phyloP scores from a whole-genome alignment of 1,140 invertebrate species.

The Palaemon carinicauda region DNA sequence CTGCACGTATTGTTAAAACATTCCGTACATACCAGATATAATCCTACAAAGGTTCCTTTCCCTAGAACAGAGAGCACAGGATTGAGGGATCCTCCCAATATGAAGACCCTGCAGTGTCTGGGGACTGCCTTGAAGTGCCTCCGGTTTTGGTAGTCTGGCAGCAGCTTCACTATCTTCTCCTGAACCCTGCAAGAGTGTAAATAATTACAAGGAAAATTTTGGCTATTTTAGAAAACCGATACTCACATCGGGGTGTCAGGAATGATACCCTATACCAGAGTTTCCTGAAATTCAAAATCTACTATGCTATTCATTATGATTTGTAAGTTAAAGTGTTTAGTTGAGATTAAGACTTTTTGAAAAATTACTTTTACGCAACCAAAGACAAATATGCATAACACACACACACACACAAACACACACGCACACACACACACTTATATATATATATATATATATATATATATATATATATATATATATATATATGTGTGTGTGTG shows the following conservation, averaged over 20 bases:
- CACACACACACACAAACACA: too few species aligned
- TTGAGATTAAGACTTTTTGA: too few species aligned
- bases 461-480: not conserved
- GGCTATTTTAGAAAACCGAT: not conserved
- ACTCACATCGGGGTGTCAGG: not conserved
- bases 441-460: not conserved
- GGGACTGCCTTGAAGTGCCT: constrained; percentile 9
- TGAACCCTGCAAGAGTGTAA: not conserved
- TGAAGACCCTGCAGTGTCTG: constrained; percentile 18
- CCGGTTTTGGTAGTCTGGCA: not conserved
- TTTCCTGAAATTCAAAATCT: too few species aligned
- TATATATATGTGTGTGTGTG: not conserved
- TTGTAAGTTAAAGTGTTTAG: too few species aligned
- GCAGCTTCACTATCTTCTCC: not conserved
- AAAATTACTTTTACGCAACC: too few species aligned
- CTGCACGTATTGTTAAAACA: not conserved
- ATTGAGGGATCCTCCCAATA: constrained; percentile 29
- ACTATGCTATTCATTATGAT: too few species aligned
- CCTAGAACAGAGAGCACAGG: constrained; percentile 48
- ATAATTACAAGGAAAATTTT: not conserved
- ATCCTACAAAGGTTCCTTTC: constrained; percentile 53
- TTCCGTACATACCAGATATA: constrained; percentile 37
- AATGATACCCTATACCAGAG: too few species aligned
- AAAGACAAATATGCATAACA: too few species aligned
- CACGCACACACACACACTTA: not conserved